Evolutionary conservation across 2,888 invertebrate species (phyloP).

Genomic region (Fragum sueziense): DNA sequence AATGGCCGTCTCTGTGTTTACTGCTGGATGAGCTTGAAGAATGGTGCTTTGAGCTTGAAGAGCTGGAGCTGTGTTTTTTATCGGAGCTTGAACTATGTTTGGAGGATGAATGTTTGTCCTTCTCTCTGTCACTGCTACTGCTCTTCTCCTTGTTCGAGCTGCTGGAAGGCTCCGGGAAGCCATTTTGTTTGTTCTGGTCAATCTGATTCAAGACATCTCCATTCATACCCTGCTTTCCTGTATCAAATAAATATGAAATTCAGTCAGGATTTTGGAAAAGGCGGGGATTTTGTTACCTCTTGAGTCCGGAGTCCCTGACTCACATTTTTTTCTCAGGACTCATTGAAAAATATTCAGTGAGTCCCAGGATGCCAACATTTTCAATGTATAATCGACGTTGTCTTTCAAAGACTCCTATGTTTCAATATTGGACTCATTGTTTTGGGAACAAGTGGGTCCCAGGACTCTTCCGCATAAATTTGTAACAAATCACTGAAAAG

Average conservation of each 20-base stretch:
- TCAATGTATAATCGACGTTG: no score
- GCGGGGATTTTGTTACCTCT: no score
- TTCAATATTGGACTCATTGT: no score
- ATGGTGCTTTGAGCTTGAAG: constrained; percentile 44
- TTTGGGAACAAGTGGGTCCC: no score
- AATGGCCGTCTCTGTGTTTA: constrained; percentile 65
- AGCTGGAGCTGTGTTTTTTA: constrained; percentile 55
- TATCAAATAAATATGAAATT: background rate
- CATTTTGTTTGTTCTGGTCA: constrained; percentile 60
- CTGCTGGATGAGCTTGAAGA: constrained; percentile 51
- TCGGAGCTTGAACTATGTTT: constrained; percentile 65
- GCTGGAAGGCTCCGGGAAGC: constrained; percentile 47
- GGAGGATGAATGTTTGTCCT: constrained; percentile 56
- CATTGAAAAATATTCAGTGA: no score
- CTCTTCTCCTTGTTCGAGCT: constrained; percentile 37
- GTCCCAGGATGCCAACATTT: no score
- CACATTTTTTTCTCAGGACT: no score
- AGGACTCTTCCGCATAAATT: no score
- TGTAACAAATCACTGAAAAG: no score
- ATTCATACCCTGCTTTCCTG: constrained; percentile 29
- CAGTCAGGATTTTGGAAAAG: no score
- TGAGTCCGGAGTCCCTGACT: no score
- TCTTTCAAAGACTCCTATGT: no score
- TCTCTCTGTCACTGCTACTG: constrained; percentile 34
- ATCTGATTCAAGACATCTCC: constrained; percentile 60